These are phyloP conservation scores for Dasyurus viverrinus DNA, from an alignment of 2,113 vertebrate genomes.

Conservation along the genomic window DNA sequence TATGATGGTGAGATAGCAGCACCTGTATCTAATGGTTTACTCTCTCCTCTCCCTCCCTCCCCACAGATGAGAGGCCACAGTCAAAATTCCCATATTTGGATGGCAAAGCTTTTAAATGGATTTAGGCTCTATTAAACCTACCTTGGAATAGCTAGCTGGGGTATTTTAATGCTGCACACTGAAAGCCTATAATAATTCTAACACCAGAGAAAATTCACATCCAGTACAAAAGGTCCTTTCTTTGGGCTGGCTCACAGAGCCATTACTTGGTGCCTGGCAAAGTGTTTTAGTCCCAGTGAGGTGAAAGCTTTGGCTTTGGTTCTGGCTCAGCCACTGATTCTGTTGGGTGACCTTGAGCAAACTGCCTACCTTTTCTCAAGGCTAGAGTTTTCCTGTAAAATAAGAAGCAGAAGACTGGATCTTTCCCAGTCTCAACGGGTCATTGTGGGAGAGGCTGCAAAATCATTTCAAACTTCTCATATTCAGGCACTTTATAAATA, in stretches of 20 bases:
- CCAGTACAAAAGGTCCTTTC: background rate
- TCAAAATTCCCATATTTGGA: conserved; percentile 10
- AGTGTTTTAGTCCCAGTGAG: background rate
- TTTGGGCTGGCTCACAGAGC: conserved; percentile 1
- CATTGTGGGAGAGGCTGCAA: background rate
- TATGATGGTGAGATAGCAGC: background rate
- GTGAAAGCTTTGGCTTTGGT: background rate
- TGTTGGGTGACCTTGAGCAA: background rate
- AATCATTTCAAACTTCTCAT: background rate
- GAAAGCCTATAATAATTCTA: conserved; percentile 15
- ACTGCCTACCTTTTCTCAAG: background rate
- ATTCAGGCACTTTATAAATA: conserved; percentile 10
- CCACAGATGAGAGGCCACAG: background rate
- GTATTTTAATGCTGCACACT: conserved; percentile 16
- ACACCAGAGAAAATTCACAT: conserved; percentile 31
- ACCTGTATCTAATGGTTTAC: background rate
- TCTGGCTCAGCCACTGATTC: background rate
- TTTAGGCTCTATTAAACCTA: background rate
- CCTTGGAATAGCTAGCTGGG: background rate
- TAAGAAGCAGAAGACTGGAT: background rate
- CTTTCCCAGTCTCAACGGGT: background rate
- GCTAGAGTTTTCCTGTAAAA: background rate
- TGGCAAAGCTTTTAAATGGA: background rate
- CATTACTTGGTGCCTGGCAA: background rate
- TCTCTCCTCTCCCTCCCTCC: background rate